These are phyloP conservation scores for Bryconaethiops microstoma DNA, from an alignment of 2,797 vertebrate species.

Conservation along the genomic window DNA sequence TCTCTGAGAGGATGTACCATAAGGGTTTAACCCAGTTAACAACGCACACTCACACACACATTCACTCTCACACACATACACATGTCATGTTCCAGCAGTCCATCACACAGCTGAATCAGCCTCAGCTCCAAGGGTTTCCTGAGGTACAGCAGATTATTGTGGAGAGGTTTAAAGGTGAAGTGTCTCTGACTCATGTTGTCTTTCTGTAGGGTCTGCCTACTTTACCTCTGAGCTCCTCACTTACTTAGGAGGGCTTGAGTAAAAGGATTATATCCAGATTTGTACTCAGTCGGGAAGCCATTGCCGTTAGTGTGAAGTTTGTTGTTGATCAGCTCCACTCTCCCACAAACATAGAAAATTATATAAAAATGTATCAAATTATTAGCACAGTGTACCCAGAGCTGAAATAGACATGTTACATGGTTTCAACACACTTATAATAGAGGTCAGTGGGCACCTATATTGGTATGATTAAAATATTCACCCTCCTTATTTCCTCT, in stretches of 20 bases:
- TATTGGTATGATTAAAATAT: no score
- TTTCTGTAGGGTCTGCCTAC: neutral
- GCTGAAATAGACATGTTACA: no score
- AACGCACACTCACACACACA: neutral
- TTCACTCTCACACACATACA: conserved; percentile 5
- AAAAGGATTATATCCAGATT: conserved; percentile 27
- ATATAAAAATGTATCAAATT: no score
- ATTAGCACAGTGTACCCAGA: no score
- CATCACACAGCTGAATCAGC: conserved; percentile 9
- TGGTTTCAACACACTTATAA: no score
- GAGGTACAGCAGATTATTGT: conserved; percentile 6
- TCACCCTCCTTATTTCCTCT: no score
- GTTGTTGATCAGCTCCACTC: neutral
- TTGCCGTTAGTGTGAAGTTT: conserved; percentile 4
- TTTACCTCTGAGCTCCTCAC: conserved; percentile 15
- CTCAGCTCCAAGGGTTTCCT: conserved; percentile 12
- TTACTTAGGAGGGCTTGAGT: neutral
- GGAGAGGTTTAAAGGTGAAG: conserved; percentile 2
- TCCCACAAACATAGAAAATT: conserved; percentile 1
- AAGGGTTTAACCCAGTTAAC: conserved; percentile 44
- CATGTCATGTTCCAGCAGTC: neutral
- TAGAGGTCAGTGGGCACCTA: no score
- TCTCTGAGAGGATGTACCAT: conserved; percentile 32
- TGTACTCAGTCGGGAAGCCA: conserved; percentile 3
- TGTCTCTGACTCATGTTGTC: conserved; percentile 9